Conservation (phyloP, 2,888 invertebrate genomes). For the Argynnis bischoffii region DNA sequence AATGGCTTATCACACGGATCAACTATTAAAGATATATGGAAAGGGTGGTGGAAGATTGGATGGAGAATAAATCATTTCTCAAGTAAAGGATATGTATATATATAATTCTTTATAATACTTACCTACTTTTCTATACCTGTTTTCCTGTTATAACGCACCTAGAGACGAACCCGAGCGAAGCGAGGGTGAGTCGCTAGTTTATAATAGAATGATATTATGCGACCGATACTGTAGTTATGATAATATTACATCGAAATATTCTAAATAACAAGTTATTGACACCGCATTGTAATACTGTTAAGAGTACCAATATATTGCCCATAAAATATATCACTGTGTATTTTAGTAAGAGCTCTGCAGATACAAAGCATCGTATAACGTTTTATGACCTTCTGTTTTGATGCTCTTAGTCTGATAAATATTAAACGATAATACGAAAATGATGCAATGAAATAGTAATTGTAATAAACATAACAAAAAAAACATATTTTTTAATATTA, state of each 20-base stretch:
- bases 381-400: conserved; percentile 15
- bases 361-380: conserved; percentile 3
- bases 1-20: no score
- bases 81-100: no score
- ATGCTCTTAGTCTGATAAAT: conserved; percentile 13
- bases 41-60: no score
- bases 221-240: background rate
- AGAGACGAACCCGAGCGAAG: no score
- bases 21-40: no score
- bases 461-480: no score
- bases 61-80: no score
- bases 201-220: background rate
- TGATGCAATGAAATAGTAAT: background rate
- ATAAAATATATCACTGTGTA: conserved; percentile 21
- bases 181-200: no score
- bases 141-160: no score
- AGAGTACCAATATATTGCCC: conserved; percentile 17
- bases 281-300: conserved; percentile 9
- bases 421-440: background rate
- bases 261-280: conserved; percentile 6
- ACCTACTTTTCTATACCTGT: no score
- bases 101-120: no score
- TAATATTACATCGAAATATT: background rate
- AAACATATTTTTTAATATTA: no score
- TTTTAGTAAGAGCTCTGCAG: conserved; percentile 14